Conservation (phyloP, 2,113 vertebrate genomes). For the Pelodiscus sinensis region DNA sequence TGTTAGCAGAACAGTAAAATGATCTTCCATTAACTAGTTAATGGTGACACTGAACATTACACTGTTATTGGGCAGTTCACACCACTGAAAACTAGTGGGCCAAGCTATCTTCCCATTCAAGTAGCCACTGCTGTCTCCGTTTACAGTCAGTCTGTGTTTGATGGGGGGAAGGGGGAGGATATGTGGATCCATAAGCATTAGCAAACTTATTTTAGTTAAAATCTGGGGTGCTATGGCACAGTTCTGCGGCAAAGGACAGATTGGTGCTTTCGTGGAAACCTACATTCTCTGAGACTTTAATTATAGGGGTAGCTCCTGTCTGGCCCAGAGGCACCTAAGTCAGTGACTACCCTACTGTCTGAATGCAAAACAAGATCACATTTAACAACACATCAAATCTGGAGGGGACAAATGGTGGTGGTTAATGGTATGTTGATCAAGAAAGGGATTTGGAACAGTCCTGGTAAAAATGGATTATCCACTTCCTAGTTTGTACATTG, state of each 20-base stretch:
- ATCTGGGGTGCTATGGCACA: not conserved
- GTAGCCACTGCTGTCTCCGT: rapidly evolving
- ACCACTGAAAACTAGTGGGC: not conserved
- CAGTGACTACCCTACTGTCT: not conserved
- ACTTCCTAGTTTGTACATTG: not conserved
- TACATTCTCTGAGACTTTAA: not conserved
- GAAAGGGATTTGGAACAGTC: not conserved
- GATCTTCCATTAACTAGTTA: too few species aligned
- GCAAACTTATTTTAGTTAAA: not conserved
- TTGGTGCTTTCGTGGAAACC: not conserved
- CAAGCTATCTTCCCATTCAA: rapidly evolving
- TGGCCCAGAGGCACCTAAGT: not conserved
- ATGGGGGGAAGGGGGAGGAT: not conserved
- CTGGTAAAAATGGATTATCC: not conserved
- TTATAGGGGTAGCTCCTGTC: not conserved
- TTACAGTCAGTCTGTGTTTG: rapidly evolving
- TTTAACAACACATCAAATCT: not conserved
- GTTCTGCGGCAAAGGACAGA: not conserved
- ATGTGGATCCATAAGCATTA: not conserved
- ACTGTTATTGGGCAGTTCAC: not conserved
- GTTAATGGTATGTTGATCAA: not conserved
- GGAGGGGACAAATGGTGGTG: not conserved
- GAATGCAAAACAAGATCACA: not conserved
- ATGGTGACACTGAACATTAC: not conserved
- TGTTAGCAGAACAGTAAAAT: not conserved